Evolutionary conservation across 2,797 vertebrate species (phyloP).

Genomic region (Aldrovandia affinis): DNA sequence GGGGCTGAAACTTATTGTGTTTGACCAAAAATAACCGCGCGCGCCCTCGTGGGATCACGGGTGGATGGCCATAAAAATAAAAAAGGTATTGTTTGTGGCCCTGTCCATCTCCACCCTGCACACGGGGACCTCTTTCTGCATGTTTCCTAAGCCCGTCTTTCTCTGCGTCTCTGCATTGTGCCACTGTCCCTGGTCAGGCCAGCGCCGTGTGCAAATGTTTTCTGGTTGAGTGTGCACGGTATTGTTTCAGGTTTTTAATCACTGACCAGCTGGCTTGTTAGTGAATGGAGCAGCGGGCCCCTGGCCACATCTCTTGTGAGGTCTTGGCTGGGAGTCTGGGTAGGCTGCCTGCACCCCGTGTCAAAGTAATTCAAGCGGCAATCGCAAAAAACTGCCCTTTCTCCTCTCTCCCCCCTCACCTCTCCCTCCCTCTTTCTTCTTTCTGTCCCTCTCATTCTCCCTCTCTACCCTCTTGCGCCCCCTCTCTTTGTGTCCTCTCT

Average conservation of each 20-base stretch:
- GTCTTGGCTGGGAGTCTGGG: constrained; percentile 88
- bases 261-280: constrained; percentile 93
- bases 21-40: constrained; percentile 66
- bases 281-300: constrained; percentile 90
- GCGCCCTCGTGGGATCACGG: constrained; percentile 68
- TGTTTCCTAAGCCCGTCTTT: constrained; percentile 52
- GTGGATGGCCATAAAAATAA: constrained; percentile 71
- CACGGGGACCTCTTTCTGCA: constrained; percentile 30
- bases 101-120: constrained; percentile 41
- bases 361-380: constrained; percentile 78
- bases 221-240: constrained; percentile 81
- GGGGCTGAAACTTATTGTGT: constrained; percentile 63
- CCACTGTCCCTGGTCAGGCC: constrained; percentile 59
- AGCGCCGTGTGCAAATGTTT: constrained; percentile 72
- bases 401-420: not conserved
- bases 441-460: constrained; percentile 82
- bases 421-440: constrained; percentile 60
- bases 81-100: constrained; percentile 72
- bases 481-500: constrained; percentile 1
- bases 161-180: constrained; percentile 53
- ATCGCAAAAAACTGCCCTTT: constrained; percentile 71
- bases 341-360: constrained; percentile 80
- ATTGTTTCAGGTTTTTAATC: constrained; percentile 88
- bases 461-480: constrained; percentile 40
- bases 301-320: constrained; percentile 96